Evolutionary conservation across 2,113 vertebrate genomes (phyloP), one percentile per base, ranked within the genome.

Genomic region (Rhegmatorhina hoffmannsi): DNA sequence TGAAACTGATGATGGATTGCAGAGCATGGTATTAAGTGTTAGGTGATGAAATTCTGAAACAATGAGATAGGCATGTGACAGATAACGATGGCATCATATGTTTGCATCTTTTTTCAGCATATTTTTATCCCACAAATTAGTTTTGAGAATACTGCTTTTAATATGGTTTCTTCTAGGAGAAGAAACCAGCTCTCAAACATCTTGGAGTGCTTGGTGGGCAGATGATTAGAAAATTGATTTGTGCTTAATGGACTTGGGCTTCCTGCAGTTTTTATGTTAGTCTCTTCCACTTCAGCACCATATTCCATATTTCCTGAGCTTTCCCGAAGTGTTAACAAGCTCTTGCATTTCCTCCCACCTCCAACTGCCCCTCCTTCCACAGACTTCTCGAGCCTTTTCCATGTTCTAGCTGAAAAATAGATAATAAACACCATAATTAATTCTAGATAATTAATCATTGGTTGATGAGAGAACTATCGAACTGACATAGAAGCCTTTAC

Each of bases 181-280:
- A 85, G 95, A 67, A 95, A 88, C 88, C 86, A 40, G 29, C 59
- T 87, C 46, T 94, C 84, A 67, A 89, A 89, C 40, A 69, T 86
- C 90, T 94, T 72, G 19, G 70, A 88, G 68, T 72, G 66, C 66
- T 83, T 83, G 88, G 67, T 0, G 2, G 75, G 88, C 31, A 69
- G 72, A 58, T 95, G 88, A 94, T 95, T 91, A 49, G 63, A 86
- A 69, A 93, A 96, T 95, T 95, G 90, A 94, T 96, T 92, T 90
- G 79, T 83, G 59, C 79, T 67, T 93, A 92, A 94, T 94, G 90
- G 85, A 83, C 90, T 86, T 80, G 36, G 67, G 52, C 85, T 93
- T 95, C 94, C 92, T 62, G 79, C 85, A 34, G 88, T 10, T 91
- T 90, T 88, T 69, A 88, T 5, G n/a, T 88, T 74, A 66, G 36